Conservation (phyloP, 2,888 invertebrate genomes). For the Gnatocerus cornutus region DNA sequence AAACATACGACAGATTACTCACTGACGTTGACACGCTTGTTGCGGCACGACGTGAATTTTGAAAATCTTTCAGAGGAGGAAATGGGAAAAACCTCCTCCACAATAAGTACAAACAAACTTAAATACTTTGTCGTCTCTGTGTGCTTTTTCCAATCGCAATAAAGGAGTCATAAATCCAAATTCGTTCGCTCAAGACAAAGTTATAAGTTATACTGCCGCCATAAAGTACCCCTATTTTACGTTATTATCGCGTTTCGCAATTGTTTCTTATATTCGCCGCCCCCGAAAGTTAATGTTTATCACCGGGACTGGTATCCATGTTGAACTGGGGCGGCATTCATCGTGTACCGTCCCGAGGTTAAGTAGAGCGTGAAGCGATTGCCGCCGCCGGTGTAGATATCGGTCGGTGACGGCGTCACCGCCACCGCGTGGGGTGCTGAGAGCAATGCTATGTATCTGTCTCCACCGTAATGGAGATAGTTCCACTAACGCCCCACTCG, state of each 20-base stretch:
- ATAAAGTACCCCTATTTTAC: background rate
- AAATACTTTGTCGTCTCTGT: too few species aligned
- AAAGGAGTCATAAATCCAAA: background rate
- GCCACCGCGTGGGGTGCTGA: slow-evolving; percentile 50
- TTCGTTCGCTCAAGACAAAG: slow-evolving; percentile 2
- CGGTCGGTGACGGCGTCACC: slow-evolving; percentile 39
- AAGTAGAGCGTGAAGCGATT: slow-evolving; percentile 68
- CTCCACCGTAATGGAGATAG: slow-evolving; percentile 62
- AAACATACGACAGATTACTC: slow-evolving; percentile 19
- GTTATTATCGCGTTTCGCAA: background rate
- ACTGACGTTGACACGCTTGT: slow-evolving; percentile 9
- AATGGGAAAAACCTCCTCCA: background rate
- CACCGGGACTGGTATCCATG: slow-evolving; percentile 46
- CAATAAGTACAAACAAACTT: too few species aligned
- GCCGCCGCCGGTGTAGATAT: slow-evolving; percentile 51
- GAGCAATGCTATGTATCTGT: slow-evolving; percentile 64
- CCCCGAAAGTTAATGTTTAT: slow-evolving; percentile 16
- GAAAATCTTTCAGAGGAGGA: background rate
- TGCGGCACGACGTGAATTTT: slow-evolving; percentile 18
- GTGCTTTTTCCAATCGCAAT: background rate
- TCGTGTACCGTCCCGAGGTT: slow-evolving; percentile 58
- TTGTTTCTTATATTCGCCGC: slow-evolving; percentile 4
- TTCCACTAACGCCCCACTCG: slow-evolving; percentile 62
- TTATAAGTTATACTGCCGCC: slow-evolving; percentile 1
- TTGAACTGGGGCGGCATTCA: slow-evolving; percentile 46